Evolutionary conservation across 2,113 vertebrate species (phyloP), one percentile per base, ranked within the genome.

Genomic region (Tylochromis polylepis): DNA sequence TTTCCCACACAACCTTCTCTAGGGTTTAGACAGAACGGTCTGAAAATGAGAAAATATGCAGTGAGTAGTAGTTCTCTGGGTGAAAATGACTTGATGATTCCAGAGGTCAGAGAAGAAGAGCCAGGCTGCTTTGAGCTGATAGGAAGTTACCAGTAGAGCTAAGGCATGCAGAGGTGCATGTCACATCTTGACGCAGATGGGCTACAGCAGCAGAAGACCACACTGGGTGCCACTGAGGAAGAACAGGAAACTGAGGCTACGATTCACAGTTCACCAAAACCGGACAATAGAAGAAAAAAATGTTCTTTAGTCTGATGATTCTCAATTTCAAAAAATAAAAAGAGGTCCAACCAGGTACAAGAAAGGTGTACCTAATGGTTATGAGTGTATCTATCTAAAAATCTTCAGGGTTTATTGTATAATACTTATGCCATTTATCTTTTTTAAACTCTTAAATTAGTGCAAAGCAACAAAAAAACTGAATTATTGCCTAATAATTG

Each of bases 211-310:
- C 65, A 70, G 36, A 0, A 70, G 38, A 43, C 38, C 65, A 70
- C 65, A 70, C 36, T 41, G 36, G 65, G n/a, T 70, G 65, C 65
- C 65, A 70, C 0, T 43, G n/a, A 41, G 20, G 62, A 67, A 67
- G 62, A 67, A 67, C 62, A 5, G 62, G 36, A 67, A 67, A 67
- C 62, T 67, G 62, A 67, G 62, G 14, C 62, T 22, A 67, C 36
- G 41, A 41, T 22, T 67, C 62, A 22, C 62, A 67, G 20, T 11
- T 67, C 62, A 0, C 20, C 11, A 67, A 9, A 3, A 15, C 20
- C 41, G 34, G 36, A 15, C 62, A 41, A 67, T 15, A 67, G 62
- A 67, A 15, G 36, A 31, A 5, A 31, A 31, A 31, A 31, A 31
- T 31, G 31, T 31, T 31, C 4, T 31, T 5, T 31, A 5, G 31